Evolutionary conservation across 2,888 invertebrate genomes (phyloP), one percentile per base, ranked within the genome.

Genomic region (Cremastobaeus sp.): DNA sequence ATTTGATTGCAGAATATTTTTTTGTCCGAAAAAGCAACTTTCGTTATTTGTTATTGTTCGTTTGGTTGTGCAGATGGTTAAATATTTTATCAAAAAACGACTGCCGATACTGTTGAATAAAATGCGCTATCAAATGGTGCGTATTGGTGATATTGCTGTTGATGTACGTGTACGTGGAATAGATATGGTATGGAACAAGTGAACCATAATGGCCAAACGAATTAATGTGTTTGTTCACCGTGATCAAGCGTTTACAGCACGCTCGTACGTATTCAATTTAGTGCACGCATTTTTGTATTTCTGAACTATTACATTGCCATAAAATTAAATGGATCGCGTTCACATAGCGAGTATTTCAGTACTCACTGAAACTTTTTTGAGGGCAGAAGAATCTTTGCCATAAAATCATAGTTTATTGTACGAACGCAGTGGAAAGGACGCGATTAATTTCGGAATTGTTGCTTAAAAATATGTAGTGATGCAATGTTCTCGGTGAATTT

Each of bases 181-280:
- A 35, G 15, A 14, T 8, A 15, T 35, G 14, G 8, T 1, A n/a
- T n/a, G n/a, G n/a, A n/a, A n/a, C n/a, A n/a, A n/a, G n/a, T n/a
- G n/a, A n/a, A n/a, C n/a, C n/a, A n/a, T n/a, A n/a, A 34, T 12
- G 11, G 5, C 15, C 3, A 25, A 25, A 25, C 25, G 25, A 20
- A n/a, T n/a, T n/a, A n/a, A n/a, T n/a, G n/a, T n/a, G 20, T 20
- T 14, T 43, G 21, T 28, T 15, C 28, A 14, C 28, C 9, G 15
- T 28, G 28, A 14, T 32, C n/a, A 1, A 34, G 21, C 4, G 8
- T 37, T 6, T 54, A 9, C 28, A 43, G 41, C 30, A 32, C 45
- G 28, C 34, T 45, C 37, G 64, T 64, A 54, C 34, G 18, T 64
- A 64, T 64, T 17, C 64, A 52, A 45, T 54, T 21, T 28, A 4